These are phyloP conservation scores for Rhinolophus ferrumequinum DNA, from an alignment of 2,113 vertebrate species.

Conservation along the genomic window DNA sequence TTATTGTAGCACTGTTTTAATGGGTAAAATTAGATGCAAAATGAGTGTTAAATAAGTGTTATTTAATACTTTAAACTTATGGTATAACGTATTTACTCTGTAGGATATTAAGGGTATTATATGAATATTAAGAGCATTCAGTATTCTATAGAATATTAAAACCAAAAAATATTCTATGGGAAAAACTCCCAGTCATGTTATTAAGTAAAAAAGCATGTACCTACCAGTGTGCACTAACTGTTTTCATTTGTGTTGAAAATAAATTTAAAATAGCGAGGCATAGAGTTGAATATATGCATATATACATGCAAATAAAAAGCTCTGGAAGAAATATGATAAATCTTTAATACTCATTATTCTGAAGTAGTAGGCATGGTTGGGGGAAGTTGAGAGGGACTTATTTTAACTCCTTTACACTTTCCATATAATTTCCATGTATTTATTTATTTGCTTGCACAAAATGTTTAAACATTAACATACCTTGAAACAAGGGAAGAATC, in stretches of 20 bases:
- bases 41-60: not conserved
- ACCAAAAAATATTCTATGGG: not conserved
- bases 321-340: not conserved
- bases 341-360: not conserved
- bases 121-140: constrained; percentile 1
- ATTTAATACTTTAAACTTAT: not conserved
- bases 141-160: not conserved
- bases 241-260: constrained; percentile 13
- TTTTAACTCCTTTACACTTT: not conserved
- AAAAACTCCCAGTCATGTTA: not conserved
- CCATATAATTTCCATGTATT: not conserved
- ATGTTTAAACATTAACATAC: not conserved
- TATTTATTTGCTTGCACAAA: not conserved
- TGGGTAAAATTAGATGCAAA: not conserved
- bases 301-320: not conserved
- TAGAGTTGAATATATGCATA: not conserved
- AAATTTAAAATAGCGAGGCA: not conserved
- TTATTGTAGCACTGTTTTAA: not conserved
- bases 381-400: not conserved
- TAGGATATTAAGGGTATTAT: not conserved
- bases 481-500: not conserved
- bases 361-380: not conserved
- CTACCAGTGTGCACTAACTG: not conserved
- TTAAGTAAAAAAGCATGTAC: not conserved
- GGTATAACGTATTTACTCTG: not conserved